phyloP scores from a whole-genome alignment of 2,888 invertebrate species.

The Orgyia antiqua region DNA sequence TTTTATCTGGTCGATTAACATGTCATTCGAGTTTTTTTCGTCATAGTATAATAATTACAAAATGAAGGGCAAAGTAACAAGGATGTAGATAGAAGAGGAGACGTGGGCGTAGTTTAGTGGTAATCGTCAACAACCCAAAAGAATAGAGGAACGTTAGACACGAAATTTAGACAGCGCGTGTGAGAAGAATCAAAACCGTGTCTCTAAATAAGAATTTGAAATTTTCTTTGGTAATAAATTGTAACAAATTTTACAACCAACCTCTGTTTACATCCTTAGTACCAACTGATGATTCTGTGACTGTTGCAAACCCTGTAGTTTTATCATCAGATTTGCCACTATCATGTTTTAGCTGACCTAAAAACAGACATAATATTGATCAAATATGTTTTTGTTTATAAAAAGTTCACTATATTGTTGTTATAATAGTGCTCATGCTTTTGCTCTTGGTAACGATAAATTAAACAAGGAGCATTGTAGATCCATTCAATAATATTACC shows the following conservation, averaged over 20 bases:
- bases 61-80: too few species aligned
- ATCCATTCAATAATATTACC: conserved; percentile 28
- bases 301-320: conserved; percentile 8
- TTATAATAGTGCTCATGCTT: neutral
- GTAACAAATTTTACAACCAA: neutral
- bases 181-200: too few species aligned
- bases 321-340: neutral
- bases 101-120: too few species aligned
- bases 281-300: conserved; percentile 5
- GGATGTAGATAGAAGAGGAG: too few species aligned
- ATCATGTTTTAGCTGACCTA: conserved; percentile 6
- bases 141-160: too few species aligned
- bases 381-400: neutral
- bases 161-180: too few species aligned
- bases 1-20: too few species aligned
- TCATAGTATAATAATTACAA: too few species aligned
- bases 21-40: too few species aligned
- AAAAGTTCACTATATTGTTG: neutral
- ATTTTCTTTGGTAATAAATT: too few species aligned
- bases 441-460: neutral
- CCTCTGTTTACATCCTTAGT: conserved; percentile 4
- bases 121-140: too few species aligned
- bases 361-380: neutral
- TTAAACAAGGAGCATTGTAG: neutral
- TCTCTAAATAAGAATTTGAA: too few species aligned